Evolutionary conservation across 2,888 invertebrate species (phyloP), one percentile per base, ranked within the genome.

Genomic region (Drosophila picticornis): DNA sequence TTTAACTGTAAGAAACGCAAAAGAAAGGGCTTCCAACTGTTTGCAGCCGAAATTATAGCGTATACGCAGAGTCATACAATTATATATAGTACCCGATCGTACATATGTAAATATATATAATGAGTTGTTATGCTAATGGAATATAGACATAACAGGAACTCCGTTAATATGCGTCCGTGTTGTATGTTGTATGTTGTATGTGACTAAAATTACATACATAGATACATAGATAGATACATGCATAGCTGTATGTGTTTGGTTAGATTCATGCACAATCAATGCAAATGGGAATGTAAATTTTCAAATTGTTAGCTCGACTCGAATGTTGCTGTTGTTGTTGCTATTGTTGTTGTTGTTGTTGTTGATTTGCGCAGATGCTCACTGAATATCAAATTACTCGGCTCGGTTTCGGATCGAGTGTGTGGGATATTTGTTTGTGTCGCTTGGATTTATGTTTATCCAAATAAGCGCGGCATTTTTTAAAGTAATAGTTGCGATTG

Each of bases 231-330:
- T 46, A 85, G 22, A 38, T 52, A 46, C 13, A 32, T 16, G 34
- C 13, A 53, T 0, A 34, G n/a, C 11, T 48, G 19, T 32, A n/a
- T 55, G 38, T 52, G 36, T 46, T 27, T 22, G 38, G 29, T 34
- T 90, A 84, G 90, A 83, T 84, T 89, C 91, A 91, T 85, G 90
- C 86, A 90, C 90, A 91, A 87, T 91, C 90, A 88, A 87, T 87
- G 87, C 86, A 91, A 87, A 91, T 91, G 88, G 72, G 69, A 85
- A 85, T 84, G 89, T 86, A 90, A 84, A 84, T 84, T 82, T 82
- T 67, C 60, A 64, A 62, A 79, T 77, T 79, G 75, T 76, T 65
- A 83, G 75, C 65, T 61, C 70, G 55, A 66, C 57, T 64, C 57
- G 55, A 43, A 43, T 62, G 61, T 22, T 66, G 63, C 13, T 82